A percentile compares a stretch with the other conserved stretches of the same genome.
Evolutionary conservation across 2,113 vertebrate species (phyloP).

Genomic region (Phrynocephalus versicolor): DNA sequence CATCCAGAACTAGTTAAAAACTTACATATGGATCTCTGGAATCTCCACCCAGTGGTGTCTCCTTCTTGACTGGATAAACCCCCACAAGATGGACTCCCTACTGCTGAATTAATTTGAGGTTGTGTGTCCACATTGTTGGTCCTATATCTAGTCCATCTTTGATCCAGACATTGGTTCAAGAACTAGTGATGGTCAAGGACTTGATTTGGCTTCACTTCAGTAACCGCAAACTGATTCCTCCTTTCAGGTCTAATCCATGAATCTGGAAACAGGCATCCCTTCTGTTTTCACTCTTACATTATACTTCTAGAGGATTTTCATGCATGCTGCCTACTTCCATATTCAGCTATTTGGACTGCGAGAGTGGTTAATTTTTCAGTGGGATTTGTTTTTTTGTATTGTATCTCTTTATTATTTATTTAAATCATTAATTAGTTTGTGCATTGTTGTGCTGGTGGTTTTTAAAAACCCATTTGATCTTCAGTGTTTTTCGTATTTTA

Average conservation of each 20-base stretch:
- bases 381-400: not conserved
- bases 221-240: not conserved
- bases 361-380: not conserved
- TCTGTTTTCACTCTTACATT: too few relatives aligned
- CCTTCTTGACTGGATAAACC: not conserved
- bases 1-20: too few relatives aligned
- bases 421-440: not conserved
- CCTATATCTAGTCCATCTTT: not conserved
- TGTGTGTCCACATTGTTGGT: not conserved
- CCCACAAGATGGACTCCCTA: too few relatives aligned
- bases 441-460: not conserved
- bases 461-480: not conserved
- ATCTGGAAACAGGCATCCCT: not conserved
- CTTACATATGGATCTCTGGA: too few relatives aligned
- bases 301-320: too few relatives aligned
- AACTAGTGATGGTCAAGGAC: not conserved
- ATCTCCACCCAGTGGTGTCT: not conserved
- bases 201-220: not conserved
- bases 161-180: not conserved
- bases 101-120: not conserved
- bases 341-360: too few relatives aligned
- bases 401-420: not conserved
- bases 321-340: too few relatives aligned
- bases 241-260: not conserved
- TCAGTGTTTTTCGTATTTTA: not conserved